Conservation (phyloP, 2,888 invertebrate species). For the Machimus atricapillus region DNA sequence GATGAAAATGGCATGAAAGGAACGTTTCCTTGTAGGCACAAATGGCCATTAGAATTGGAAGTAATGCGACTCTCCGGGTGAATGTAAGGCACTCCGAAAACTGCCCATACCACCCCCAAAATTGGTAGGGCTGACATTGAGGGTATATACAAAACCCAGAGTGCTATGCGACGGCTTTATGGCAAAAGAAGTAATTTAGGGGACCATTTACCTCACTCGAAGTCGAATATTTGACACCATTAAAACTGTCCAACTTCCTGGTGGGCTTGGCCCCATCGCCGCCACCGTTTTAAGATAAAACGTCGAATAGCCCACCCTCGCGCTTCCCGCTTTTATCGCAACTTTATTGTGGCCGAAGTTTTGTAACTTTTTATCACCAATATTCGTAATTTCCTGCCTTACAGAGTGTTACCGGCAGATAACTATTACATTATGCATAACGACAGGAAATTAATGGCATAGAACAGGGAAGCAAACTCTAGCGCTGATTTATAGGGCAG, state of each 20-base stretch:
- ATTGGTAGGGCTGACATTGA: neutral
- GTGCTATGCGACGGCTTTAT: neutral
- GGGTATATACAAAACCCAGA: neutral
- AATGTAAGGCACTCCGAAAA: neutral
- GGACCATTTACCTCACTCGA: slow-evolving; percentile 14
- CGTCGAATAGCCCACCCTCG: neutral
- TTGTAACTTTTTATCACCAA: slow-evolving; percentile 40
- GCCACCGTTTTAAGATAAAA: slow-evolving; percentile 22
- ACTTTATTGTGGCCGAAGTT: slow-evolving; percentile 35
- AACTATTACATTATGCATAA: slow-evolving; percentile 48
- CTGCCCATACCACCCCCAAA: neutral
- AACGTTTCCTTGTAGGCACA: neutral
- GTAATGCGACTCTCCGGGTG: slow-evolving; percentile 1
- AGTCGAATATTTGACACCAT: slow-evolving; percentile 18
- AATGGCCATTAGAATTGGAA: slow-evolving; percentile 31
- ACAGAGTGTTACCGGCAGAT: slow-evolving; percentile 46
- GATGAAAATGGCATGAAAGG: neutral
- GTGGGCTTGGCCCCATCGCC: neutral
- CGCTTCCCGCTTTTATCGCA: slow-evolving; percentile 5
- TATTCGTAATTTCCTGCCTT: slow-evolving; percentile 43
- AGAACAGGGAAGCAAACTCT: neutral
- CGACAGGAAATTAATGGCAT: slow-evolving; percentile 47
- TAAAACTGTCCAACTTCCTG: slow-evolving; percentile 33
- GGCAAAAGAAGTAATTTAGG: slow-evolving; percentile 10
- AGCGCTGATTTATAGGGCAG: slow-evolving; percentile 5